Conservation (phyloP, 2,113 vertebrate species). For the Pelecanus crispus region DNA sequence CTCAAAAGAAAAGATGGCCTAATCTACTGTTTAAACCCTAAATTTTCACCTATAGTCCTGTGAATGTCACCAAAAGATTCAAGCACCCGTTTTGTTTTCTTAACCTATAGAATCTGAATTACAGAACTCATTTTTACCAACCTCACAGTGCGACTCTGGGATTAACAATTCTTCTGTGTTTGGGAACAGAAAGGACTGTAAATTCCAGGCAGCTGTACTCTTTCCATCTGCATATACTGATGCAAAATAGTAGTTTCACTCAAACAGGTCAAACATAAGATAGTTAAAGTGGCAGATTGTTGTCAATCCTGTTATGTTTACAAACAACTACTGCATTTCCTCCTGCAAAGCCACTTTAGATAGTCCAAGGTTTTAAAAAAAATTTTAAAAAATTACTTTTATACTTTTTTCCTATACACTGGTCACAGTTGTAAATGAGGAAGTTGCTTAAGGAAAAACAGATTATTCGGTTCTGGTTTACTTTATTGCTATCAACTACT, state of each 20-base stretch:
- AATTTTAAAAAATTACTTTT: background rate
- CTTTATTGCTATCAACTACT: slow-evolving; percentile 49
- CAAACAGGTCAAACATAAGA: background rate
- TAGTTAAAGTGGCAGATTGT: background rate
- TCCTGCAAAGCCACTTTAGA: background rate
- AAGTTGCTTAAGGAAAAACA: slow-evolving; percentile 1
- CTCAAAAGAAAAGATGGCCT: background rate
- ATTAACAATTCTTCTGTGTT: background rate
- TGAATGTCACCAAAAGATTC: background rate
- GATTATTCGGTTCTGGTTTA: slow-evolving; percentile 13
- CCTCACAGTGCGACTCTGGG: background rate
- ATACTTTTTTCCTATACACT: background rate
- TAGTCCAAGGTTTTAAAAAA: background rate
- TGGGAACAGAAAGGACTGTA: background rate
- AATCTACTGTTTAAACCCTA: background rate
- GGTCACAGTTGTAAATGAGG: background rate
- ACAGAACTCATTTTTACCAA: background rate
- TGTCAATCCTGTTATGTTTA: background rate
- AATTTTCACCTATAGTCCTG: background rate
- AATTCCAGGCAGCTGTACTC: background rate
- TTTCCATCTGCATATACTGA: background rate
- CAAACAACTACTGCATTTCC: background rate
- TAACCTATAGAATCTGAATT: background rate
- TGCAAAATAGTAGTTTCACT: background rate
- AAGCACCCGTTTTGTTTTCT: background rate